phyloP scores from a whole-genome alignment of 1,140 invertebrate genomes.

The Leptinotarsa texana region DNA sequence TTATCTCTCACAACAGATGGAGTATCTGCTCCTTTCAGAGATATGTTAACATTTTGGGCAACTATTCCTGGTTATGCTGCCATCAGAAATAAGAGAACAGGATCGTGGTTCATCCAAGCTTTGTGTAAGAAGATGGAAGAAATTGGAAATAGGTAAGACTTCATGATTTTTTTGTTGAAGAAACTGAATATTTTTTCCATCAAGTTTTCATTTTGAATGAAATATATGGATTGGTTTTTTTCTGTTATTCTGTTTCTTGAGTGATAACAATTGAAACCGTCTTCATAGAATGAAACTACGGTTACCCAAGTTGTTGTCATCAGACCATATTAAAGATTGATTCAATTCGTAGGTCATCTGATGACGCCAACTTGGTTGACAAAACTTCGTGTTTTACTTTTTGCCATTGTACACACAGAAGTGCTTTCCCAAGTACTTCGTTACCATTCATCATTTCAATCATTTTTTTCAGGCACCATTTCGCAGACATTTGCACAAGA shows the following conservation, averaged over 20 bases:
- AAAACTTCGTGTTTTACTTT: no score
- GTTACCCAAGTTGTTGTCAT: neutral
- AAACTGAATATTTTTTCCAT: neutral
- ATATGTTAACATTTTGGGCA: conserved; percentile 74
- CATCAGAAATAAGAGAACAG: conserved; percentile 69
- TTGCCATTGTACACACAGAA: neutral
- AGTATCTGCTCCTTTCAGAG: conserved; percentile 64
- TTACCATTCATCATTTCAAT: neutral
- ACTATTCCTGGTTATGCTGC: conserved; percentile 75
- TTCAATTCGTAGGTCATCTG: no score
- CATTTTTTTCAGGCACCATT: conserved; percentile 38
- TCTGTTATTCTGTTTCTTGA: neutral
- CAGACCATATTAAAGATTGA: neutral
- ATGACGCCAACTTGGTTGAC: no score
- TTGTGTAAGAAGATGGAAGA: conserved; percentile 64
- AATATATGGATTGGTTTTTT: conserved; percentile 4
- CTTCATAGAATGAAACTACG: no score
- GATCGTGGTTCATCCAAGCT: conserved; percentile 80
- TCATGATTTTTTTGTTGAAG: no score
- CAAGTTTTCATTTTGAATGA: no score
- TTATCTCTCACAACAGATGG: conserved; percentile 34
- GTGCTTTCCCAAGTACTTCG: neutral
- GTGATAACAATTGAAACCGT: no score
- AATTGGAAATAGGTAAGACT: conserved; percentile 45
- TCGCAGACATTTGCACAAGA: conserved; percentile 45